Conservation (phyloP, 2,797 vertebrate genomes). For the Peromyscus attwateri region DNA sequence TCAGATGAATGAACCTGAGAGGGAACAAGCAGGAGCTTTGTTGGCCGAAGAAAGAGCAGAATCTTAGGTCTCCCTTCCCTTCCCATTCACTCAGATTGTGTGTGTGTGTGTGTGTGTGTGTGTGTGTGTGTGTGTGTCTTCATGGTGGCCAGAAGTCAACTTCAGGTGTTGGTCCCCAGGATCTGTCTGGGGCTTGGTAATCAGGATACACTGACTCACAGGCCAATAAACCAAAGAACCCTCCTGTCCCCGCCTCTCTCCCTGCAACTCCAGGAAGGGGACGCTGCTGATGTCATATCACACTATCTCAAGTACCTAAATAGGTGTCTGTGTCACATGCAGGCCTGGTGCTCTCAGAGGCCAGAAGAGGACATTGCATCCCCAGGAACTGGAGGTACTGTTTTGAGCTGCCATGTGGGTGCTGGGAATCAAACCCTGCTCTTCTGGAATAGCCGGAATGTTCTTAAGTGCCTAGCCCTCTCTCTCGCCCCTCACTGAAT, state of each 20-base stretch:
- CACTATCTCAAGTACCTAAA: too few relatives aligned
- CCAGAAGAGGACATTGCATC: not conserved
- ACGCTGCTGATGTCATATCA: not conserved
- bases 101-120: not conserved
- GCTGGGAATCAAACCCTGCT: not conserved
- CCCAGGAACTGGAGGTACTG: not conserved
- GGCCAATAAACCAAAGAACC: not conserved
- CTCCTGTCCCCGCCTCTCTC: not conserved
- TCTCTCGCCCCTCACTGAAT: not conserved
- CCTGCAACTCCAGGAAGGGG: not conserved
- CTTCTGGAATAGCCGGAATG: not conserved
- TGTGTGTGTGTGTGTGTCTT: not conserved
- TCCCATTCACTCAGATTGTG: not conserved
- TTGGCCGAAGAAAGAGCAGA: not conserved
- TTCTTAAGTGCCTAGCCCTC: too few relatives aligned
- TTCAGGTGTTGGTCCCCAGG: too few relatives aligned
- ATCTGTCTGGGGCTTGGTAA: not conserved
- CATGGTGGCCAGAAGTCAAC: not conserved
- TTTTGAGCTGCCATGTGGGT: not conserved
- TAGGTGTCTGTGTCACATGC: not conserved
- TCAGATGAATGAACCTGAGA: not conserved
- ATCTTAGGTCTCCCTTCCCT: not conserved
- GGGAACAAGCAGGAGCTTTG: not conserved
- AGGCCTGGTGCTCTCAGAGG: not conserved
- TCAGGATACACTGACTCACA: not conserved